Evolutionary conservation across 2,797 vertebrate species (phyloP).

Genomic region (Hoplostethus mediterraneus): DNA sequence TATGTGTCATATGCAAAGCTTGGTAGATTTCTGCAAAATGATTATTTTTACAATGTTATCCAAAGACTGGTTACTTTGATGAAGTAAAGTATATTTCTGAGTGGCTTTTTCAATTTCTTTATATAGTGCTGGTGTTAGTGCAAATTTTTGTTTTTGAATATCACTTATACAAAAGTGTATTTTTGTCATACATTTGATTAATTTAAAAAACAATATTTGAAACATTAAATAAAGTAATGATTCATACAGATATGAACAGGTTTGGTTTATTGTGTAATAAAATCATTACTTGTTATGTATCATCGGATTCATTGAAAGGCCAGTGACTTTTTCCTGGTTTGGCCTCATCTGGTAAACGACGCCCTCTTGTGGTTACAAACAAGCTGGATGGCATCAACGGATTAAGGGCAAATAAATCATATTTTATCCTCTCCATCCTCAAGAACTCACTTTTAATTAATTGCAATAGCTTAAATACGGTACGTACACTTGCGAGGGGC

Average conservation of each 20-base stretch:
- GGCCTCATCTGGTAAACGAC: constrained; percentile 53
- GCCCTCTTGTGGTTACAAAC: constrained; percentile 71
- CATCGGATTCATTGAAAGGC: background rate
- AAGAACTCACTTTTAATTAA: constrained; percentile 22
- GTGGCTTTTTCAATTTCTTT: constrained; percentile 14
- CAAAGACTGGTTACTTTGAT: constrained; percentile 26
- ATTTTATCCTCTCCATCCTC: constrained; percentile 41
- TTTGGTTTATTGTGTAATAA: background rate
- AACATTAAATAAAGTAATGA: constrained; percentile 20
- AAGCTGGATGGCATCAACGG: constrained; percentile 24
- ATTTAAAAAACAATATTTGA: background rate
- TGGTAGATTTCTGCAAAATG: background rate
- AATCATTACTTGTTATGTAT: background rate
- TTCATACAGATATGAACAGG: background rate
- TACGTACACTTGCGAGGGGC: constrained; percentile 3
- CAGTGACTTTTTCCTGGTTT: background rate
- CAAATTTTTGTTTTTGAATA: constrained; percentile 25
- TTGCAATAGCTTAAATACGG: constrained; percentile 21
- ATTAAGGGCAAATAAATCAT: constrained; percentile 23
- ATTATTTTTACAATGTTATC: constrained; percentile 37
- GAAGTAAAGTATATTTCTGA: constrained; percentile 49
- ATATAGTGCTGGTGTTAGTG: constrained; percentile 35
- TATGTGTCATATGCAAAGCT: constrained; percentile 16
- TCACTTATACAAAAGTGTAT: background rate
- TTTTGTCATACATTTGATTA: background rate